Percentiles rank a stretch among this genome's conserved stretches.
Evolutionary conservation across 2,797 vertebrate genomes (phyloP).

Genomic region (Streptopelia turtur): DNA sequence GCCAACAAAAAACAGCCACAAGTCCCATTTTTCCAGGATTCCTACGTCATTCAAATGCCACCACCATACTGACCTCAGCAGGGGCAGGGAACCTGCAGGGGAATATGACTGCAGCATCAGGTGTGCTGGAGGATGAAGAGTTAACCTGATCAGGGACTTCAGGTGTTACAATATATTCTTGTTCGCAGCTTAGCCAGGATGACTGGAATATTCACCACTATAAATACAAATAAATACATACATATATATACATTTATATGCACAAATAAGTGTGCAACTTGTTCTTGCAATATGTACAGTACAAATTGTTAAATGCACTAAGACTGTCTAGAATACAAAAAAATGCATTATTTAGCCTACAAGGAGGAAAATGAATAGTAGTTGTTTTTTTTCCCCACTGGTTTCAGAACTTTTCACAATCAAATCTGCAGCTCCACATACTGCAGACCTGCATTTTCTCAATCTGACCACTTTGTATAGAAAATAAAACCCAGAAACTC

Average conservation of each 20-base stretch:
- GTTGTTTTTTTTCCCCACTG: accelerated
- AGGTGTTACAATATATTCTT: background rate
- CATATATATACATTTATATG: accelerated
- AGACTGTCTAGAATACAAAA: background rate
- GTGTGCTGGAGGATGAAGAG: background rate
- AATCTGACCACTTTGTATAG: background rate
- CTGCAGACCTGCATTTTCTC: background rate
- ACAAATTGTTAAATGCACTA: background rate
- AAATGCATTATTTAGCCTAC: background rate
- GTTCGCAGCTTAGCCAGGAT: background rate
- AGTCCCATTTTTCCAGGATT: background rate
- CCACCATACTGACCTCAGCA: background rate
- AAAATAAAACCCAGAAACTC: background rate
- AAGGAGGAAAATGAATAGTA: background rate
- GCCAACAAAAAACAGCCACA: background rate
- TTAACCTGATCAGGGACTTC: background rate
- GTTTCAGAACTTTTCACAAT: background rate
- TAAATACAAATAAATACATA: background rate
- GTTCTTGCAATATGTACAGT: background rate
- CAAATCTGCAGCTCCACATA: background rate
- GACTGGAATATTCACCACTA: background rate
- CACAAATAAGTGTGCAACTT: background rate
- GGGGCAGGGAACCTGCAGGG: background rate
- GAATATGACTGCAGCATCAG: background rate
- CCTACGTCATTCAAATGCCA: background rate